Evolutionary conservation across 1,140 invertebrate species (phyloP).

Genomic region (Zaprionus kolodkinae): DNA sequence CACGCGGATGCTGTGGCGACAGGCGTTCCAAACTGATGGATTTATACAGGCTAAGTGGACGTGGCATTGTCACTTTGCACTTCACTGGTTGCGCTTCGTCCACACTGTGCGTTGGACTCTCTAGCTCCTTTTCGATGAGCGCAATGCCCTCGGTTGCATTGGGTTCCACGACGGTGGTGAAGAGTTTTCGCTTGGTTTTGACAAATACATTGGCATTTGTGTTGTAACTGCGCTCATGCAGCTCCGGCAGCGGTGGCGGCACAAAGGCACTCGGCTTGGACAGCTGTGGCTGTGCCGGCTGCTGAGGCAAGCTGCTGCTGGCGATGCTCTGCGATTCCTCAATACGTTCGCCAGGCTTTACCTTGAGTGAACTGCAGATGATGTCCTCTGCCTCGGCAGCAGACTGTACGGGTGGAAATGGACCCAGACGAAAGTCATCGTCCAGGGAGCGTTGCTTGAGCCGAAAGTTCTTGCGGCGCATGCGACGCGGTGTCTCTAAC

Average conservation of each 20-base stretch:
- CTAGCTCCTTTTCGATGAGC: constrained; percentile 66
- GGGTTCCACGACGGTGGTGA: constrained; percentile 86
- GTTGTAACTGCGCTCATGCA: constrained; percentile 78
- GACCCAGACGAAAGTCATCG: constrained; percentile 69
- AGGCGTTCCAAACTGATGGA: constrained; percentile 67
- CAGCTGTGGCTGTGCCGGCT: neutral
- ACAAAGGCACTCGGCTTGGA: constrained; percentile 49
- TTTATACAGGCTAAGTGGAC: constrained; percentile 50
- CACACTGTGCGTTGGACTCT: constrained; percentile 51
- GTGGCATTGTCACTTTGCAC: constrained; percentile 1
- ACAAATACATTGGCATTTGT: constrained; percentile 87
- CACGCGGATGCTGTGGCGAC: constrained; percentile 8
- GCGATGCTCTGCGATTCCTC: constrained; percentile 66
- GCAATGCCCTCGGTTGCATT: constrained; percentile 66
- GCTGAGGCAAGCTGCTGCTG: constrained; percentile 23
- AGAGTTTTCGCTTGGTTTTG: constrained; percentile 91
- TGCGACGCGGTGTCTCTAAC: constrained; percentile 77
- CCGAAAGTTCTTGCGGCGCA: constrained; percentile 81
- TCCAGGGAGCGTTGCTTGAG: constrained; percentile 76
- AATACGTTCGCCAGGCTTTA: constrained; percentile 82
- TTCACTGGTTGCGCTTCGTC: constrained; percentile 41
- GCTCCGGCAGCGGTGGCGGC: constrained; percentile 71
- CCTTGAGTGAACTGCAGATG: constrained; percentile 67
- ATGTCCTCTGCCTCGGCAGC: constrained; percentile 62
- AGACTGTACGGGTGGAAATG: constrained; percentile 1